phyloP scores from a whole-genome alignment of 2,888 invertebrate genomes.

The Villa cingulata region DNA sequence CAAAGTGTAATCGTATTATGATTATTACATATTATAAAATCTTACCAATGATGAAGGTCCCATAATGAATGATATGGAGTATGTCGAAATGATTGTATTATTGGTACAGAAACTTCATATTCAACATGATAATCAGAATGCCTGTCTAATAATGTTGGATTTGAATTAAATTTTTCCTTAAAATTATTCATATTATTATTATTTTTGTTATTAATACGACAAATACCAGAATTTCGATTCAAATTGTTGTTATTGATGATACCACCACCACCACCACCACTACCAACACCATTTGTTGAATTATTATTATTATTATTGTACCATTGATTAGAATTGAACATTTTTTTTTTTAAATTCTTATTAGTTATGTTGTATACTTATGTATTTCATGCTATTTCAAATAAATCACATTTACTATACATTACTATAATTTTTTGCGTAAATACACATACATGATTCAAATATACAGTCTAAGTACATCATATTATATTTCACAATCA shows the following conservation, averaged over 20 bases:
- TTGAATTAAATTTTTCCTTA: constrained; percentile 26
- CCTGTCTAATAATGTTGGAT: constrained; percentile 30
- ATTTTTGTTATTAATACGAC: not conserved
- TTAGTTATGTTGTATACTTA: too few species aligned
- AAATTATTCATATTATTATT: not conserved
- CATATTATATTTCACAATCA: too few species aligned
- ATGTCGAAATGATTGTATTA: constrained; percentile 33
- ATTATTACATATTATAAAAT: not conserved
- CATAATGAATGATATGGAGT: constrained; percentile 37
- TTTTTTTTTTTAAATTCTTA: constrained; percentile 14
- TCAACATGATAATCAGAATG: constrained; percentile 32
- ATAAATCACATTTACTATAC: too few species aligned
- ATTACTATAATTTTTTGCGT: too few species aligned
- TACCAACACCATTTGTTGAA: too few species aligned
- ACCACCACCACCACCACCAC: constrained; percentile 22
- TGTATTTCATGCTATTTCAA: not conserved
- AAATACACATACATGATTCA: too few species aligned
- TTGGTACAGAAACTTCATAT: constrained; percentile 35
- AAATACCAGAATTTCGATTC: constrained; percentile 4
- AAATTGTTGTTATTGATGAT: not conserved
- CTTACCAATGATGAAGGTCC: constrained; percentile 37
- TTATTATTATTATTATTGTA: constrained; percentile 9
- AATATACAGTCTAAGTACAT: too few species aligned
- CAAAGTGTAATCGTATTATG: too few species aligned
- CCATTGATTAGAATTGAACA: constrained; percentile 32